Percentiles rank a stretch among this genome's conserved stretches.
Conservation (phyloP, 2,113 vertebrate genomes). For the Leucopternis melanops region DNA sequence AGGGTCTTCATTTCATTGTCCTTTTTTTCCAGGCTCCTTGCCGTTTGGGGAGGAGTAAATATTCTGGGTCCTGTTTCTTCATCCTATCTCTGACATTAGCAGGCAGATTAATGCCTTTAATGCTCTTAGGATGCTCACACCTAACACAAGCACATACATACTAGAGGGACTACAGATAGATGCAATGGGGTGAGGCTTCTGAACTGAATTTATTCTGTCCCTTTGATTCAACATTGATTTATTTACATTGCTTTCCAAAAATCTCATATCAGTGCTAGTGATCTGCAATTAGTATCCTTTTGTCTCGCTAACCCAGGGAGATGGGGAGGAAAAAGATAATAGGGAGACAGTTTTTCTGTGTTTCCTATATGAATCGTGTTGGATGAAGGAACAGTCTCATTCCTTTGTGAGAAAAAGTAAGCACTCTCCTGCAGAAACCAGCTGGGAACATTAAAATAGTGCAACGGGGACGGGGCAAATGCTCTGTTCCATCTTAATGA, state of each 20-base stretch:
- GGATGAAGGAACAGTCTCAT: background rate
- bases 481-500: background rate
- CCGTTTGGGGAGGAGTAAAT: background rate
- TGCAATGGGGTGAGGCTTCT: background rate
- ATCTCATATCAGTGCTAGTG: background rate
- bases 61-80: background rate
- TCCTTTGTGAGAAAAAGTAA: background rate
- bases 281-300: background rate
- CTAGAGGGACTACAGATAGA: background rate
- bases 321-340: background rate
- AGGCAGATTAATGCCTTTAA: background rate
- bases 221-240: background rate
- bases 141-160: background rate
- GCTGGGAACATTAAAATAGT: conserved; percentile 12
- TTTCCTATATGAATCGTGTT: background rate
- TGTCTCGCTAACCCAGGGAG: background rate
- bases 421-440: background rate
- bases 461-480: background rate
- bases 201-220: background rate
- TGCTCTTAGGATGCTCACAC: background rate
- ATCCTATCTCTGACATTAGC: background rate
- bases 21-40: background rate
- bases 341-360: background rate
- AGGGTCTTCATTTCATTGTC: background rate
- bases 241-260: background rate